These are phyloP conservation scores for Scortum barcoo DNA, from an alignment of 2,113 vertebrate species.

Conservation along the genomic window DNA sequence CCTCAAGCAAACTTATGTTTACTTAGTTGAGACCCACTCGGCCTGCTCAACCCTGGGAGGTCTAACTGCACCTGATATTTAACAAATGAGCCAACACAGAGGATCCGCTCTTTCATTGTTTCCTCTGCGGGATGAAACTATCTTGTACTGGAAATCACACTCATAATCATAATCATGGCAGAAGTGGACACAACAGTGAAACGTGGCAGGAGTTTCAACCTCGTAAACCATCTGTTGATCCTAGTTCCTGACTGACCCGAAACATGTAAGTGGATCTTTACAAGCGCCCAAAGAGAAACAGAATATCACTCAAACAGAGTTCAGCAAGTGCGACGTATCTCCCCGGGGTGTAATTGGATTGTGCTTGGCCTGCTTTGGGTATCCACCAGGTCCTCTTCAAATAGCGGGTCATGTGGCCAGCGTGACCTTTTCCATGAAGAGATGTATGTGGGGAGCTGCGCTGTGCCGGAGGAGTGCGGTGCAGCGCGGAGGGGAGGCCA, in stretches of 20 bases:
- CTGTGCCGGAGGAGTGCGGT: conserved; percentile 51
- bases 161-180: background rate
- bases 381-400: conserved; percentile 69
- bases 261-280: conserved; percentile 74
- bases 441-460: conserved; percentile 61
- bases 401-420: conserved; percentile 75
- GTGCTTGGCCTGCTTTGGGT: conserved; percentile 69
- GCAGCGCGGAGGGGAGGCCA: conserved; percentile 56
- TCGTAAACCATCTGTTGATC: conserved; percentile 64
- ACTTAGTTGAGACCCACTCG: conserved; percentile 38
- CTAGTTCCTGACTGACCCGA: conserved; percentile 35
- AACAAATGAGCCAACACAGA: conserved; percentile 28
- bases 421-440: conserved; percentile 77
- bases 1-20: conserved; percentile 49
- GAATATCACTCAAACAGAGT: conserved; percentile 60
- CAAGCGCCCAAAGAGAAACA: conserved; percentile 55
- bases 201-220: conserved; percentile 34
- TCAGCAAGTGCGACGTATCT: conserved; percentile 69
- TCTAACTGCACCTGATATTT: conserved; percentile 35
- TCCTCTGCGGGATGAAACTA: background rate
- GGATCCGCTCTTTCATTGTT: background rate
- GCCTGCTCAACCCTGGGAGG: conserved; percentile 24
- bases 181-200: background rate
- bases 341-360: conserved; percentile 76
- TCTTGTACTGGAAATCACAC: background rate